Evolutionary conservation across 2,888 invertebrate species (phyloP).

Genomic region (Drosophila cyrtoloma): DNA sequence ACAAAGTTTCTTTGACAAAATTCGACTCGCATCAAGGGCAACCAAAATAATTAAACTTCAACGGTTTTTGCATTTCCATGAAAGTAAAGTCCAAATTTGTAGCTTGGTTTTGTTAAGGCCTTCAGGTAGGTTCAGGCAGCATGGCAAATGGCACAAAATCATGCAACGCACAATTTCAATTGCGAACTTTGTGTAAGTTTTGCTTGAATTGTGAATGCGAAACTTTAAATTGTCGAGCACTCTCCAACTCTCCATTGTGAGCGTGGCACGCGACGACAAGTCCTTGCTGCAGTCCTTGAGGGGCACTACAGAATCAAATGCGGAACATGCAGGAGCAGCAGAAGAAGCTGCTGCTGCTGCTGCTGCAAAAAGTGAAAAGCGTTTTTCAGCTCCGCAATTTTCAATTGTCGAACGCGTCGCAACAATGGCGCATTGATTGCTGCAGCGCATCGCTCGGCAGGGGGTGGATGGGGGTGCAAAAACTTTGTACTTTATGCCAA

Average conservation of each 20-base stretch:
- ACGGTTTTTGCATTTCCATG: neutral
- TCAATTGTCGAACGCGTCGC: slow-evolving; percentile 72
- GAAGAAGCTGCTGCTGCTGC: neutral
- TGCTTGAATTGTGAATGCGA: slow-evolving; percentile 19
- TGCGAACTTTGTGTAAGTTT: slow-evolving; percentile 21
- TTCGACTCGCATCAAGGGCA: neutral
- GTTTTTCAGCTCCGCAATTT: slow-evolving; percentile 62
- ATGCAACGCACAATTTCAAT: slow-evolving; percentile 50
- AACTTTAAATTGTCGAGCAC: slow-evolving; percentile 32
- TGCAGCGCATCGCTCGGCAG: neutral
- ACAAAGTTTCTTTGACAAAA: neutral
- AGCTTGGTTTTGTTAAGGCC: neutral
- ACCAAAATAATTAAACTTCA: neutral
- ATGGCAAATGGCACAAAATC: slow-evolving; percentile 9
- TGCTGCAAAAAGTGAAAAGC: slow-evolving; percentile 40
- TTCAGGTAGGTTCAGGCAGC: neutral
- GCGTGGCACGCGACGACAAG: slow-evolving; percentile 48
- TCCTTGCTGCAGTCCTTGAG: slow-evolving; percentile 10
- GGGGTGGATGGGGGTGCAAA: neutral
- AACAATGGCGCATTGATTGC: slow-evolving; percentile 74
- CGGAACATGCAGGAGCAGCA: neutral
- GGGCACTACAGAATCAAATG: neutral
- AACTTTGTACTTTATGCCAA: slow-evolving; percentile 57
- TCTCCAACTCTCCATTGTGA: slow-evolving; percentile 30
- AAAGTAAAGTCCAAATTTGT: neutral